Evolutionary conservation across 2,113 vertebrate genomes (phyloP).

Genomic region (Sigmodon hispidus): DNA sequence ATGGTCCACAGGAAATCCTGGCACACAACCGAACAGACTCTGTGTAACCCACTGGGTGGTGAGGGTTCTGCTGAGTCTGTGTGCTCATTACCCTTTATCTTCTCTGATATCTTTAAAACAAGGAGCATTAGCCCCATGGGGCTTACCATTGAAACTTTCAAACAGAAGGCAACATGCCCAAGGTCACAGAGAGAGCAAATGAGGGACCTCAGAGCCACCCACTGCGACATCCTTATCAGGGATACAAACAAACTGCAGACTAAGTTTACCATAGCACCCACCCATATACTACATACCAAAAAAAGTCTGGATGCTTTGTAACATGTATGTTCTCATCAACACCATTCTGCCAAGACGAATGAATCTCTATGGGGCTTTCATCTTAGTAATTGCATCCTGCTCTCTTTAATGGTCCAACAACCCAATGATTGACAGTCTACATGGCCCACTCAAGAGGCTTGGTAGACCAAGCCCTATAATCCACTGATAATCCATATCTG

Average conservation of each 20-base stretch:
- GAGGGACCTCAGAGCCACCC: neutral
- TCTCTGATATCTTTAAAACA: neutral
- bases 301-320: neutral
- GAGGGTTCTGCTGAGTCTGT: too few relatives aligned
- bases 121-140: neutral
- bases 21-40: neutral
- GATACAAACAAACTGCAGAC: neutral
- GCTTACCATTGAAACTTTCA: neutral
- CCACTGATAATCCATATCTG: neutral
- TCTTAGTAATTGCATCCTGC: neutral
- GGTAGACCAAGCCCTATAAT: neutral
- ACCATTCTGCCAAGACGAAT: neutral
- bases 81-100: neutral
- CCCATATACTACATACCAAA: neutral
- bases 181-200: neutral
- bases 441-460: neutral
- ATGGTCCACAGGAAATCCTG: too few relatives aligned
- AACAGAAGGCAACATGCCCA: neutral
- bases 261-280: neutral
- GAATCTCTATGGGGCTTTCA: neutral
- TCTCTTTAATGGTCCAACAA: neutral
- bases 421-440: neutral
- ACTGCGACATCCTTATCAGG: too few relatives aligned
- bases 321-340: neutral
- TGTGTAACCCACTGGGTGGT: neutral